Percentiles rank a stretch among this genome's conserved stretches.
Evolutionary conservation across 2,797 vertebrate genomes (phyloP).

Genomic region (Crypturellus tataupa): DNA sequence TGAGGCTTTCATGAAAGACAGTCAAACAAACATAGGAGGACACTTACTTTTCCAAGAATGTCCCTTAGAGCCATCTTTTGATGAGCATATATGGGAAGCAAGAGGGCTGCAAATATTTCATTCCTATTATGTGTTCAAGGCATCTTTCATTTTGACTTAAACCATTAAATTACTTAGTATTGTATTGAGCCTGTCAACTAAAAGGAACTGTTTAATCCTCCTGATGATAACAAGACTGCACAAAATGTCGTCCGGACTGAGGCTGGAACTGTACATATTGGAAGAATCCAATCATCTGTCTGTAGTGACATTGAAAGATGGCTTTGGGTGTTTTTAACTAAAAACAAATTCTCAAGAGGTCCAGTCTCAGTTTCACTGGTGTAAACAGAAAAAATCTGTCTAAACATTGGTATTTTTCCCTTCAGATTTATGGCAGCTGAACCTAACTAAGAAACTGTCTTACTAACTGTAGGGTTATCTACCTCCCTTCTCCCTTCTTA

Average conservation of each 20-base stretch:
- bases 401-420: not conserved
- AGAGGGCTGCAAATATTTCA: not conserved
- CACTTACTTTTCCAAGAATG: not conserved
- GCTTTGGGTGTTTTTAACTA: not conserved
- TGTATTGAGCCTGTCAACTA: rapidly evolving
- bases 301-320: not conserved
- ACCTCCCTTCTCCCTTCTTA: not conserved
- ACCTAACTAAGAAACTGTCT: not conserved
- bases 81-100: not conserved
- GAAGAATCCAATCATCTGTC: not conserved
- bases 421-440: not conserved
- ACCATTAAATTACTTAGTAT: not conserved
- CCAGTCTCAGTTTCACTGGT: not conserved
- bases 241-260: not conserved
- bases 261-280: not conserved
- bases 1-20: not conserved
- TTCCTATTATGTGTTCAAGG: not conserved
- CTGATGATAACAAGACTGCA: not conserved
- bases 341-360: not conserved
- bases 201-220: not conserved
- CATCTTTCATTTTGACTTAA: not conserved
- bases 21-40: not conserved
- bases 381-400: not conserved
- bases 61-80: not conserved
- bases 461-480: not conserved